Conservation (phyloP, 2,888 invertebrate species). For the Ennomos fuscantarius region DNA sequence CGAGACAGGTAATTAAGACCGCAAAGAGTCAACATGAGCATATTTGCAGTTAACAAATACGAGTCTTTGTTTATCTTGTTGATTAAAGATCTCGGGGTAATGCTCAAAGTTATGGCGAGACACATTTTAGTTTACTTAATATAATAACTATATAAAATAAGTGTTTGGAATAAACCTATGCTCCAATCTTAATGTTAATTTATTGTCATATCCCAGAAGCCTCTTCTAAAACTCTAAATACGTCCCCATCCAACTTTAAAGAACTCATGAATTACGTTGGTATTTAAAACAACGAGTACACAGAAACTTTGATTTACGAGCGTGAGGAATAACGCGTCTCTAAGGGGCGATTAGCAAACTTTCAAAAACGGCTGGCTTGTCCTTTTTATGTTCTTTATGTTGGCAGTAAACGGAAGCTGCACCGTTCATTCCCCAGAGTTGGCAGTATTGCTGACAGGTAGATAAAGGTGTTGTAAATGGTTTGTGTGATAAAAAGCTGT, state of each 20-base stretch:
- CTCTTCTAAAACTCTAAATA: conserved; percentile 24
- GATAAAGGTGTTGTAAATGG: conserved; percentile 23
- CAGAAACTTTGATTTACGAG: conserved; percentile 44
- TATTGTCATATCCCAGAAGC: conserved; percentile 12
- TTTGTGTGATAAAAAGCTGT: conserved; percentile 17
- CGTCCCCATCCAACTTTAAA: conserved; percentile 32
- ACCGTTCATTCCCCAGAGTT: conserved; percentile 22
- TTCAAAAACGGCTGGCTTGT: conserved; percentile 46
- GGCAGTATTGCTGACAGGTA: conserved; percentile 28
- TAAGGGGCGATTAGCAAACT: conserved; percentile 49
- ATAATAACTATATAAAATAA: too few species aligned
- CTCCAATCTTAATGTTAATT: neutral
- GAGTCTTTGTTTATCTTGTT: too few species aligned
- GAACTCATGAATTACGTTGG: conserved; percentile 30
- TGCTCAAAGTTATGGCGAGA: too few species aligned
- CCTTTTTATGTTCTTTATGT: conserved; percentile 44
- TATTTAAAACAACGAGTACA: conserved; percentile 39
- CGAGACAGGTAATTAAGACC: too few species aligned
- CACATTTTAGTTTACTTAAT: too few species aligned
- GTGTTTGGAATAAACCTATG: too few species aligned
- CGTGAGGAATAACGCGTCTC: conserved; percentile 29
- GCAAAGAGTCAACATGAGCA: too few species aligned
- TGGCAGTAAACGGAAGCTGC: conserved; percentile 36
- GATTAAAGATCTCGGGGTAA: too few species aligned
- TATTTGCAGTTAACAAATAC: too few species aligned